These are phyloP conservation scores for Hyphantria cunea DNA, from an alignment of 1,140 invertebrate species.

Conservation along the genomic window DNA sequence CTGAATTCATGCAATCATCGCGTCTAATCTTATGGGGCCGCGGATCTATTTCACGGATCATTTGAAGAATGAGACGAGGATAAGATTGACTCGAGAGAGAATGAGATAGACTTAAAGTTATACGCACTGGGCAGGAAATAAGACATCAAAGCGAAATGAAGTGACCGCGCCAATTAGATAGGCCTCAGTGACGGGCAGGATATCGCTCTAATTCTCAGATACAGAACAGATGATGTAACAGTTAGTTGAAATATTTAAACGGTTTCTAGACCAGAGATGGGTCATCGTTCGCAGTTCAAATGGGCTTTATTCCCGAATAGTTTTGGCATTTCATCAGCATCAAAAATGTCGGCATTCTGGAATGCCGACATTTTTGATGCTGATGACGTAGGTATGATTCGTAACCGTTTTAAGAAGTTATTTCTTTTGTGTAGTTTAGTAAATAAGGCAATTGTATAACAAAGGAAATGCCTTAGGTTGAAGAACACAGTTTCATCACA, in stretches of 20 bases:
- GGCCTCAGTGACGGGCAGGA: slow-evolving; percentile 15
- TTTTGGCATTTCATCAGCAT: no score
- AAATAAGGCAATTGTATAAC: no score
- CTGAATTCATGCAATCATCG: slow-evolving; percentile 20
- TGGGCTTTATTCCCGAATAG: no score
- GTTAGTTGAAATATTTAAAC: not conserved
- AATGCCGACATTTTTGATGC: no score
- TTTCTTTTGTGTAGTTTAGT: no score
- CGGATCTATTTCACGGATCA: slow-evolving; percentile 14
- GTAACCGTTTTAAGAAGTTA: no score
- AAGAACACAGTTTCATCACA: no score
- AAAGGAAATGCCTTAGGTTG: no score
- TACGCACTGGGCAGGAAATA: slow-evolving; percentile 30
- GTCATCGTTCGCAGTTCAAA: no score
- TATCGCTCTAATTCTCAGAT: slow-evolving; percentile 4
- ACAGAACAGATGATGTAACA: slow-evolving; percentile 22
- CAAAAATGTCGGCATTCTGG: no score
- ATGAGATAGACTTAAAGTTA: slow-evolving; percentile 12
- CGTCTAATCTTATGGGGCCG: slow-evolving; percentile 26
- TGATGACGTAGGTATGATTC: no score
- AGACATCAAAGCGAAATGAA: slow-evolving; percentile 31
- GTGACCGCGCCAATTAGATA: slow-evolving; percentile 34
- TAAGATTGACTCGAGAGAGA: not conserved
- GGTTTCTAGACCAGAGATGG: no score
- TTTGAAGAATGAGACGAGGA: slow-evolving; percentile 6